Base-by-base conservation (phyloP, 2,888 invertebrate genomes). In the Luperina testacea region DNA sequence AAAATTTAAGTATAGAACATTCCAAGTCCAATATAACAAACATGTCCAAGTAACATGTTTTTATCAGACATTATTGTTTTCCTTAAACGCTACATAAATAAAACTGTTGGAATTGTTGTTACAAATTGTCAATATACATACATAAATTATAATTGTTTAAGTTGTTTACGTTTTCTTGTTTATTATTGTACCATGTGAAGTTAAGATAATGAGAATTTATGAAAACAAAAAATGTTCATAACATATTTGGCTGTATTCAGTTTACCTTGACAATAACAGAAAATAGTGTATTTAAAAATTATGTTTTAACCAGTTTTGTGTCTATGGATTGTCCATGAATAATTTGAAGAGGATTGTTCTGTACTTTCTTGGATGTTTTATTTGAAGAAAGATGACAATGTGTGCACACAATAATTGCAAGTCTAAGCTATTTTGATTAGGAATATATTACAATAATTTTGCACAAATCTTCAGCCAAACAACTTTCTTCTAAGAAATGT, bases 81-180 rank as follows among this genome's bases (percentile, higher is more conserved):
- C 84, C 84, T 84, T 59, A 67, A 74, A 51, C 7, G 0, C 27
- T 53, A 48, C 48, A 71, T 70, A 75, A 78, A 73, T 72, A 76
- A 48, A 4, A 61, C 59, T 24, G 15, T 38, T n/a, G 17, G 42
- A 38, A 61, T 68, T 71, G 51, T 68, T 71, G 51, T 65, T 42
- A 59, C 51, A 63, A 63, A 74, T 59, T 81, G 45, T 75, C 32
- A 71, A 68, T 71, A 13, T 65, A 72, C 32, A 64, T 71, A 53
- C 45, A 53, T 59, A 67, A 71, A 63, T 75, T 59, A 53, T 78
- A 64, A 57, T 68, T 65, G 71, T 81, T 72, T 27, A 70, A 53
- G 0, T 84, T 84, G 84, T 84, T 82, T 84, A 84, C 79, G 69
- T 76, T 45, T 69, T 63, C 59, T 61, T 84, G 53, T 79, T 82